Conservation (phyloP, 2,113 vertebrate genomes). For the Nansenia antarctica region DNA sequence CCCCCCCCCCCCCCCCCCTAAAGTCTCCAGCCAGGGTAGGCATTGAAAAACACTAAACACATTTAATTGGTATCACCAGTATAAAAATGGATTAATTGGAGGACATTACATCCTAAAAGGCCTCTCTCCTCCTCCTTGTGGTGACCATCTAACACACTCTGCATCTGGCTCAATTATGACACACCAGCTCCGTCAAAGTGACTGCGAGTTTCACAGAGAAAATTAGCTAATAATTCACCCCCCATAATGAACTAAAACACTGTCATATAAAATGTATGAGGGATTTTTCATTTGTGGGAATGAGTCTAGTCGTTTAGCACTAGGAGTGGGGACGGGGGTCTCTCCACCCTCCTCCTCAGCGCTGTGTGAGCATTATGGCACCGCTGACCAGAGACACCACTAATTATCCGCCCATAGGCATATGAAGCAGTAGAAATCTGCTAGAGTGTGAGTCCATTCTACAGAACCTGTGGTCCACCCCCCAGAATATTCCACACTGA, state of each 20-base stretch:
- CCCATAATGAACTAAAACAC: slow-evolving; percentile 49
- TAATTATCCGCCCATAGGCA: no score
- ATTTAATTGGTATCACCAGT: neutral
- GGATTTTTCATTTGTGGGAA: slow-evolving; percentile 41
- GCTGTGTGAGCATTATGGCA: neutral
- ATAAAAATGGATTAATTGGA: neutral
- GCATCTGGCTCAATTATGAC: slow-evolving; percentile 24
- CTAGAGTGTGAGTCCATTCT: no score
- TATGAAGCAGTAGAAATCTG: no score
- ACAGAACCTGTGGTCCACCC: no score
- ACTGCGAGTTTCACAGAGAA: slow-evolving; percentile 33
- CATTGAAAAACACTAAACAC: neutral
- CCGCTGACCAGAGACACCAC: neutral
- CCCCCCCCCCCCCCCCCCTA: no score
- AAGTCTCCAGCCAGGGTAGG: neutral
- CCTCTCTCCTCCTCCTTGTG: neutral
- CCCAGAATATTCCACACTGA: no score
- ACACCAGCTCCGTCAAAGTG: slow-evolving; percentile 35
- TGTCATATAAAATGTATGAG: slow-evolving; percentile 39
- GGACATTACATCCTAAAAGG: neutral
- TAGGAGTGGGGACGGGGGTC: neutral
- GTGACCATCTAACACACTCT: slow-evolving; percentile 3
- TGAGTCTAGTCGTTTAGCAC: slow-evolving; percentile 33
- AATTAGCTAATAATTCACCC: slow-evolving; percentile 51
- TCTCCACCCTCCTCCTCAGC: neutral